Conservation (phyloP, 2,888 invertebrate genomes). For the Platycheirus rosarum region DNA sequence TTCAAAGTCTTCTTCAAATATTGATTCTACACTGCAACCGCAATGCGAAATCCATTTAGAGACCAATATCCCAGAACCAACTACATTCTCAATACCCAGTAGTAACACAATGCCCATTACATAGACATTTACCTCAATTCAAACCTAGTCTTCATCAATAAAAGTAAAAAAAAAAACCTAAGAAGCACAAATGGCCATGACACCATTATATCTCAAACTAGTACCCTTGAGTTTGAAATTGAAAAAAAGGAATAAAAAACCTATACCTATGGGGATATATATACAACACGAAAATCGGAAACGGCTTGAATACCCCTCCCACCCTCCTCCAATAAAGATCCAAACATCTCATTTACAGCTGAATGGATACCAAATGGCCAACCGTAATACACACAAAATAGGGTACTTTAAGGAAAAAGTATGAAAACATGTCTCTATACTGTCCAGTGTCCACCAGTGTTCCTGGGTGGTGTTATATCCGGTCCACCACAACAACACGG, state of each 20-base stretch:
- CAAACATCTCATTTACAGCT: slow-evolving; percentile 74
- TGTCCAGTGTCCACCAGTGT: no score
- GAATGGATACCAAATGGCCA: slow-evolving; percentile 72
- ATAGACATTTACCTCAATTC: slow-evolving; percentile 27
- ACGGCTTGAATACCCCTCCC: slow-evolving; percentile 64
- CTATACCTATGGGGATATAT: background rate
- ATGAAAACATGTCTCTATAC: slow-evolving; percentile 28
- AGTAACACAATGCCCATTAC: slow-evolving; percentile 15
- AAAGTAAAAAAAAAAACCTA: slow-evolving; percentile 1
- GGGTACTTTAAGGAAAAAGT: slow-evolving; percentile 57
- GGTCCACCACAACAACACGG: slow-evolving; percentile 62
- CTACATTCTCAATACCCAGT: slow-evolving; percentile 34
- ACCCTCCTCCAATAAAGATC: slow-evolving; percentile 72
- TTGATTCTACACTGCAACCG: slow-evolving; percentile 69
- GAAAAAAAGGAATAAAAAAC: slow-evolving; percentile 32
- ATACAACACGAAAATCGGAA: slow-evolving; percentile 22
- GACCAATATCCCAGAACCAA: slow-evolving; percentile 48
- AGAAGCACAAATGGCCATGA: slow-evolving; percentile 58
- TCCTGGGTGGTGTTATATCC: background rate
- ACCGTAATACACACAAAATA: slow-evolving; percentile 68
- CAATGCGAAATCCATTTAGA: slow-evolving; percentile 65
- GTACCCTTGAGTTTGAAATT: slow-evolving; percentile 62
- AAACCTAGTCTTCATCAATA: slow-evolving; percentile 7
- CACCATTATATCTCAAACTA: slow-evolving; percentile 58
- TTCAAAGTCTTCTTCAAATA: slow-evolving; percentile 42